Conservation (phyloP, 2,797 vertebrate genomes). For the Anguilla obscura region DNA sequence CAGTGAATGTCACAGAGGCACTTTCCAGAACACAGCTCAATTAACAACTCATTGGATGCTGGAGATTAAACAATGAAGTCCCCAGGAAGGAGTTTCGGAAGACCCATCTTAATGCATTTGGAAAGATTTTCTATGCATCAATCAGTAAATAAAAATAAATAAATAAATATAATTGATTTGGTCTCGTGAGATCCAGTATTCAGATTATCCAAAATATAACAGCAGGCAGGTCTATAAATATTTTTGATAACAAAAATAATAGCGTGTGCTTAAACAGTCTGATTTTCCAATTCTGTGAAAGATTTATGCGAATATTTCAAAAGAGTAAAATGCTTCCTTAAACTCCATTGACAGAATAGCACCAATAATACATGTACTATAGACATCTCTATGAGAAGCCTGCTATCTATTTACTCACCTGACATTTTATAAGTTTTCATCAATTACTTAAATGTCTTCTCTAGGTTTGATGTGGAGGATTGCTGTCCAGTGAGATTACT, state of each 20-base stretch:
- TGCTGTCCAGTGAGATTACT: constrained; percentile 75
- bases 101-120: not conserved
- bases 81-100: not conserved
- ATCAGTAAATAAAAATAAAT: not conserved
- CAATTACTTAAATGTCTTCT: constrained; percentile 79
- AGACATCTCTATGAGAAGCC: not conserved
- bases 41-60: not conserved
- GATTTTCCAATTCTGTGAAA: not conserved
- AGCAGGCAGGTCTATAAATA: not conserved
- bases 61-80: not conserved
- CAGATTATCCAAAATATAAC: not conserved
- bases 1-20: not conserved
- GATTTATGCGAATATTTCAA: not conserved
- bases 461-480: constrained; percentile 71
- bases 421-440: constrained; percentile 68
- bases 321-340: not conserved
- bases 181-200: not conserved
- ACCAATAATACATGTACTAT: not conserved
- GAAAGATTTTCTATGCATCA: not conserved
- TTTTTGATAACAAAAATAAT: not conserved
- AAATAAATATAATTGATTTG: not conserved
- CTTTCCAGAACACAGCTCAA: not conserved
- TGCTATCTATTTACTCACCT: constrained; percentile 28
- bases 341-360: not conserved
- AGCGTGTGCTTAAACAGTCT: not conserved